Evolutionary conservation across 1,140 invertebrate species (phyloP), one percentile per base, ranked within the genome.

Genomic region (Neodiprion fabricii): DNA sequence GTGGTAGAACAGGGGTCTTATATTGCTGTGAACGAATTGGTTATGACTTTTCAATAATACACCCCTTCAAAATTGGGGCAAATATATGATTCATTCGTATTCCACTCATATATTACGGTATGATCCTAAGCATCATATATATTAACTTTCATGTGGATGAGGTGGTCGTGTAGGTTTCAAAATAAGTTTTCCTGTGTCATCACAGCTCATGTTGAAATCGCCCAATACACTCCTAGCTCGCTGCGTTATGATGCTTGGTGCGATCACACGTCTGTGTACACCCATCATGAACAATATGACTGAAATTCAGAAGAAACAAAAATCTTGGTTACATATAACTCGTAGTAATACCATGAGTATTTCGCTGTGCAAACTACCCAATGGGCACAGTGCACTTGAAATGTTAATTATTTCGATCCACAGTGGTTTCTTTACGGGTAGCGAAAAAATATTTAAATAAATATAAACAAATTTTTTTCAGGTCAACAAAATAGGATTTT

Each of bases 141-240:
- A 73, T 80, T 82, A 88, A 74, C 83, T 87, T 75, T 88, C 87
- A 61, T 88, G 86, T 14, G 83, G 83, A 81, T 87, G 86, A 7
- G 82, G 76, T n/a, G 86, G 85, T 79, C 86, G 84, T 40, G 86
- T 86, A 7, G 96, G 96, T 85, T 96, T 96, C 1, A 97, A 86
- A 78, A 97, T 97, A 14, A 97, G 88, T 87, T 97, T 96, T 76
- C 97, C 96, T 72, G 96, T 97, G 83, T 99, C 97, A 88, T 99
- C 97, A 90, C 97, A 99, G 68, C 96, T 98, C 96, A 99, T 98
- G 85, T 98, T 99, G 85, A 98, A 99, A 87, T 99, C 97, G 50
- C 93, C 93, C 47, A 99, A 91, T 0, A 99, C 97, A 65, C 91
- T 92, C 67, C 97, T 90, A 47, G 96, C 96, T 76, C 98, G 89